Conservation (phyloP, 1,140 invertebrate genomes). For the Mycetomoellerius zeteki region DNA sequence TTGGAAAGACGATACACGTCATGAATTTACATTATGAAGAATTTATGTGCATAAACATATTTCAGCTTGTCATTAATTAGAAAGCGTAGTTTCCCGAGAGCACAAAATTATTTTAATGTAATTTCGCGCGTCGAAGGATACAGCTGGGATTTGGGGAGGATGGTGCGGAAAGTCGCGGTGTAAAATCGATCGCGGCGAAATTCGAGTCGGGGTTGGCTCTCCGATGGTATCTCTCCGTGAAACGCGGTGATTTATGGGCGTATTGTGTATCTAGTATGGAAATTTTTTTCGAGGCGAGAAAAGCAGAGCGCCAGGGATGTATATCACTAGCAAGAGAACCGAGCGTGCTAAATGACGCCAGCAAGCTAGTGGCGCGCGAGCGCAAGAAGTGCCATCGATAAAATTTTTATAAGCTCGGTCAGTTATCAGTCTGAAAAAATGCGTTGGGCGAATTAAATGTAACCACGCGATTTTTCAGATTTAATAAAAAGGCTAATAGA, state of each 20-base stretch:
- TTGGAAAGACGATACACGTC: background rate
- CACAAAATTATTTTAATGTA: constrained; percentile 40
- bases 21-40: background rate
- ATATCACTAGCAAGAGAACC: constrained; percentile 28
- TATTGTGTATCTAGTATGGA: constrained; percentile 67
- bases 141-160: background rate
- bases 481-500: background rate
- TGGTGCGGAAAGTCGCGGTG: constrained; percentile 35
- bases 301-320: constrained; percentile 51
- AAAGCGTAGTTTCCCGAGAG: constrained; percentile 2
- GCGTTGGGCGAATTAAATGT: background rate
- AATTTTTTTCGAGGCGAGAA: constrained; percentile 68
- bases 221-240: constrained; percentile 60
- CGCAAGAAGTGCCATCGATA: constrained; percentile 28
- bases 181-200: constrained; percentile 68
- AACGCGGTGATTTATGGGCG: constrained; percentile 60
- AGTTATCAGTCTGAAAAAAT: background rate
- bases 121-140: constrained; percentile 32
- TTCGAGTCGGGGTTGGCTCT: constrained; percentile 59
- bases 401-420: constrained; percentile 27
- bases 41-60: background rate
- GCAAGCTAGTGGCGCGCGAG: constrained; percentile 41
- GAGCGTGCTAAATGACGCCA: constrained; percentile 64
- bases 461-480: background rate
- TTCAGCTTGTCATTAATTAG: constrained; percentile 14